A percentile compares a stretch with the other conserved stretches of the same genome.
Conservation (phyloP, 2,797 vertebrate genomes). For the Lepidocolaptes lacrymiger region DNA sequence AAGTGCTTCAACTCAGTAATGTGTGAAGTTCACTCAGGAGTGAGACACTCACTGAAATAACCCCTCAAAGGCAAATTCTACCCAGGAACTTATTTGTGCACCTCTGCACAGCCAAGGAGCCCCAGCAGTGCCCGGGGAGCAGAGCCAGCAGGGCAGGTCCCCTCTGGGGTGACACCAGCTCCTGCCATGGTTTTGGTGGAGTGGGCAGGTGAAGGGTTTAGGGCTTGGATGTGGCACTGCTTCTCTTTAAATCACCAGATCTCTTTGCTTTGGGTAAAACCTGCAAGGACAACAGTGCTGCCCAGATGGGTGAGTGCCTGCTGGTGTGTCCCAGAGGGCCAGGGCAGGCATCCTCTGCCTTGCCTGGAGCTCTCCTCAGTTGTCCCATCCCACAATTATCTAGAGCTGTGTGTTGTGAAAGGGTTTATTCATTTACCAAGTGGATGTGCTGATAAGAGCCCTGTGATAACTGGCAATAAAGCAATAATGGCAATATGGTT, state of each 20-base stretch:
- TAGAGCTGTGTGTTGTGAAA: not conserved
- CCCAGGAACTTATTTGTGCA: not conserved
- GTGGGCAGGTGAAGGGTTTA: not conserved
- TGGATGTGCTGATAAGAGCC: conserved; percentile 28
- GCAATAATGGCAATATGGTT: conserved; percentile 15
- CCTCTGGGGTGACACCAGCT: not conserved
- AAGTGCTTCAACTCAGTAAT: not conserved
- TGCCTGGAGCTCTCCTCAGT: not conserved
- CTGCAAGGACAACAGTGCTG: not conserved
- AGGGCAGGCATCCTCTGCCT: not conserved
- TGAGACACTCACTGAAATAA: not conserved
- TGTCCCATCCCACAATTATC: not conserved
- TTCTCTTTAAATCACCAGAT: not conserved
- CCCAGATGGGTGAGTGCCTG: not conserved
- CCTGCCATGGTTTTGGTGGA: not conserved
- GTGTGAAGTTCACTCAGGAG: not conserved
- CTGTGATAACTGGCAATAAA: not conserved
- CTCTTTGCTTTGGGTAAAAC: not conserved
- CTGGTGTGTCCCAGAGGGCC: not conserved
- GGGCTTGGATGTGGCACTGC: accelerated
- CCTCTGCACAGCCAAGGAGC: not conserved
- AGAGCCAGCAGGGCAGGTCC: not conserved
- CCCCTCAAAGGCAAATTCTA: not conserved
- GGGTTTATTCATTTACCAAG: conserved; percentile 19
- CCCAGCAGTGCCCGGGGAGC: accelerated